Evolutionary conservation across 2,113 vertebrate species (phyloP), one percentile per base, ranked within the genome.

Genomic region (Lophura nycthemera): DNA sequence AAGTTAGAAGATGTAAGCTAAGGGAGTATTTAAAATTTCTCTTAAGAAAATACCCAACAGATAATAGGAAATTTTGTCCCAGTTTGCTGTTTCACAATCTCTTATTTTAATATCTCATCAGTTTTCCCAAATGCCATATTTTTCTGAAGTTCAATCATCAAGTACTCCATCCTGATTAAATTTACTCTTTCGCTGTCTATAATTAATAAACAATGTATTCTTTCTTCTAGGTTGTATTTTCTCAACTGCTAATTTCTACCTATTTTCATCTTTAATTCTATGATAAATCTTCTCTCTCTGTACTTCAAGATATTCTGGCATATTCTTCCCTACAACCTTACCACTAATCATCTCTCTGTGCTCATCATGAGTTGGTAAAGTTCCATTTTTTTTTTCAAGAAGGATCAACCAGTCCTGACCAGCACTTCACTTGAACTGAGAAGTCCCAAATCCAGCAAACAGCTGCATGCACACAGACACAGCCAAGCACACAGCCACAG

Each of bases 51-150:
- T 77, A 86, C 70, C 84, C 52, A 59, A 36, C 11, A 85, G 29
- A 74, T 22, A 59, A 86, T 42, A 30, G 45, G 45, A 91, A 87
- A 85, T 73, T 88, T 87, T 93, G 4, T 50, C 34, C 34, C 73
- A 34, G 50, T 92, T 94, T 89, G 11, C 25, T 93, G 21, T 87
- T 91, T 60, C 32, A 52, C 19, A 60, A 12, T 83, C 19, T 89
- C 74, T 74, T 87, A 64, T 74, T 86, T 67, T 94, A 91, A 85
- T 59, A 66, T 70, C 67, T 93, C 89, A 88, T 83, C 85, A 89
- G 34, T 60, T 93, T 91, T 85, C 67, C 47, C 59, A 93, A 91
- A 89, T 79, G 64, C 25, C 8, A 0, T 70, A 80, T 92, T 95
- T 91, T 83, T 89, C 59, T 83, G 47, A 84, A 91, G 29, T 89